Evolutionary conservation across 2,113 vertebrate genomes (phyloP).

Genomic region (Lucifuga dentata): DNA sequence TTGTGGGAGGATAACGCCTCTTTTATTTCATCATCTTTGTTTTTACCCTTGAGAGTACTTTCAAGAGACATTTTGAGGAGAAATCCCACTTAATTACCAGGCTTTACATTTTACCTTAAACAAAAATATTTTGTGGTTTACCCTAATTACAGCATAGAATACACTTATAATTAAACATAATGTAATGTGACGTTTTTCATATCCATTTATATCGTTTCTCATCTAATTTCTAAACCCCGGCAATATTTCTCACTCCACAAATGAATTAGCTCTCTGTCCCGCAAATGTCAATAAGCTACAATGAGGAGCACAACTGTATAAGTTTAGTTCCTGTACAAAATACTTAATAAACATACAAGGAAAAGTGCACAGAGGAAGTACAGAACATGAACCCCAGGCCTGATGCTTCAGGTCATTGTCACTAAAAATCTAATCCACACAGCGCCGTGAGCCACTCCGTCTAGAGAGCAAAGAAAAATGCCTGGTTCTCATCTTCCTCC

Average conservation of each 20-base stretch:
- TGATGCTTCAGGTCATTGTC: constrained; percentile 68
- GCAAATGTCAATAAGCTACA: constrained; percentile 66
- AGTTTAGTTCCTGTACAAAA: constrained; percentile 33
- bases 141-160: constrained; percentile 27
- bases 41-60: constrained; percentile 68
- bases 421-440: constrained; percentile 68
- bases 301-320: constrained; percentile 44
- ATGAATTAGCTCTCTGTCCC: constrained; percentile 54
- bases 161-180: constrained; percentile 7
- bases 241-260: constrained; percentile 30
- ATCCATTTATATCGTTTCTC: neutral
- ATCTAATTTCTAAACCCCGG: constrained; percentile 9
- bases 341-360: constrained; percentile 28
- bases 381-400: constrained; percentile 45
- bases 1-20: constrained; percentile 46
- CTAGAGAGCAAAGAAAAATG: constrained; percentile 56
- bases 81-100: constrained; percentile 52
- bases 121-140: constrained; percentile 40
- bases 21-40: constrained; percentile 61
- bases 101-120: constrained; percentile 45
- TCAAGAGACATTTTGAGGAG: constrained; percentile 42
- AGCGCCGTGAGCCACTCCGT: constrained; percentile 51
- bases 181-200: constrained; percentile 7
- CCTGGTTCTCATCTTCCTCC: constrained; percentile 59
- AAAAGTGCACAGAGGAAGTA: constrained; percentile 49